These are phyloP conservation scores for Anarsia innoxiella DNA, from an alignment of 2,888 invertebrate species.

Conservation along the genomic window DNA sequence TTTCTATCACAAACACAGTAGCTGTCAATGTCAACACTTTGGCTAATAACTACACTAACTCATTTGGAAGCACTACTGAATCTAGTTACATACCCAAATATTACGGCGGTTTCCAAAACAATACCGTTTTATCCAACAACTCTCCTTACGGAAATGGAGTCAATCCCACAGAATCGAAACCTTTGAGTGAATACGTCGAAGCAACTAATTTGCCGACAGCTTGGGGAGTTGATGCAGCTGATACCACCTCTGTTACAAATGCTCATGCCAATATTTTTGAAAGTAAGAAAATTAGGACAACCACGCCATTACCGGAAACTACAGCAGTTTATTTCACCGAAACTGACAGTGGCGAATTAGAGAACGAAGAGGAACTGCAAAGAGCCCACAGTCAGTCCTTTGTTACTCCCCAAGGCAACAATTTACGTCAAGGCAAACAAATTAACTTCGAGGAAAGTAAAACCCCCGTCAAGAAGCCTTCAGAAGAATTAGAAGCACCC, in stretches of 20 bases:
- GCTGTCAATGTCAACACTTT: slow-evolving; percentile 40
- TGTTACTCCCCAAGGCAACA: slow-evolving; percentile 73
- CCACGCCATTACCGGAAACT: slow-evolving; percentile 37
- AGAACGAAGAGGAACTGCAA: slow-evolving; percentile 79
- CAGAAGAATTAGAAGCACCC: slow-evolving; percentile 61
- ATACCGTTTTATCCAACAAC: slow-evolving; percentile 39
- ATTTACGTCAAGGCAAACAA: slow-evolving; percentile 57
- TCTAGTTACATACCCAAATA: slow-evolving; percentile 48
- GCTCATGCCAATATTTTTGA: slow-evolving; percentile 48
- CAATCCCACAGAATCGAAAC: slow-evolving; percentile 57
- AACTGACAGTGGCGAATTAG: slow-evolving; percentile 58
- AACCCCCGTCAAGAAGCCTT: slow-evolving; percentile 43
- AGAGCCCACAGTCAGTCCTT: slow-evolving; percentile 83
- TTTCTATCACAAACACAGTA: slow-evolving; percentile 67
- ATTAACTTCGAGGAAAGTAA: slow-evolving; percentile 38
- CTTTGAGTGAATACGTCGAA: slow-evolving; percentile 60
- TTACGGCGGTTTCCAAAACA: slow-evolving; percentile 65
- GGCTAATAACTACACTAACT: slow-evolving; percentile 34
- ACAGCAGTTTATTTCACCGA: slow-evolving; percentile 57
- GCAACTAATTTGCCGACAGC: slow-evolving; percentile 60
- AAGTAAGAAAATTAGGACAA: slow-evolving; percentile 54
- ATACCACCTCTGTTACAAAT: slow-evolving; percentile 37
- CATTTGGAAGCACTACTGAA: slow-evolving; percentile 35
- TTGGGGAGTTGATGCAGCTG: slow-evolving; percentile 57
- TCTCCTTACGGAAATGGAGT: slow-evolving; percentile 65